These are phyloP conservation scores for Hirudinaria manillensis DNA, from an alignment of 2,888 invertebrate species.

Conservation along the genomic window DNA sequence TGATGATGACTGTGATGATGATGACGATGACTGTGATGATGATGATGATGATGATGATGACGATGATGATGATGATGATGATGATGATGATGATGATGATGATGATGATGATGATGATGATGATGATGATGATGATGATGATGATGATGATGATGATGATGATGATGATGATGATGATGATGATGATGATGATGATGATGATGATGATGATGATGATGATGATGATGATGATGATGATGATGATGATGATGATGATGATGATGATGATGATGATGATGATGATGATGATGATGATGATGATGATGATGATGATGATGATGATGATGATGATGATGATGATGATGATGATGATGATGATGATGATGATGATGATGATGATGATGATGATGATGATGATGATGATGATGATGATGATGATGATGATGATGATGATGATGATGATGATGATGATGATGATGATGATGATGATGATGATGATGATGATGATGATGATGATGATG, in stretches of 20 bases:
- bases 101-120: slow-evolving; percentile 4
- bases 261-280: slow-evolving; percentile 1
- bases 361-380: slow-evolving; percentile 2
- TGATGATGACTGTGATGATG: not conserved
- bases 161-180: slow-evolving; percentile 4
- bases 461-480: slow-evolving; percentile 1
- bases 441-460: slow-evolving; percentile 2
- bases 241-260: slow-evolving; percentile 4
- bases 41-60: not conserved
- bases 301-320: slow-evolving; percentile 1
- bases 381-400: slow-evolving; percentile 1
- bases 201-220: slow-evolving; percentile 4
- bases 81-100: slow-evolving; percentile 1
- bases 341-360: slow-evolving; percentile 1
- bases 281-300: slow-evolving; percentile 4
- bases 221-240: slow-evolving; percentile 1
- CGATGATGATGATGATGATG: not conserved
- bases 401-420: slow-evolving; percentile 4
- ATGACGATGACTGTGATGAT: not conserved
- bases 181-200: slow-evolving; percentile 1
- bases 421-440: slow-evolving; percentile 1
- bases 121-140: slow-evolving; percentile 1
- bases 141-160: slow-evolving; percentile 1
- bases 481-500: slow-evolving; percentile 4
- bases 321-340: slow-evolving; percentile 4